Base-by-base conservation (phyloP, 2,888 invertebrate species). In the Thalpophila matura region DNA sequence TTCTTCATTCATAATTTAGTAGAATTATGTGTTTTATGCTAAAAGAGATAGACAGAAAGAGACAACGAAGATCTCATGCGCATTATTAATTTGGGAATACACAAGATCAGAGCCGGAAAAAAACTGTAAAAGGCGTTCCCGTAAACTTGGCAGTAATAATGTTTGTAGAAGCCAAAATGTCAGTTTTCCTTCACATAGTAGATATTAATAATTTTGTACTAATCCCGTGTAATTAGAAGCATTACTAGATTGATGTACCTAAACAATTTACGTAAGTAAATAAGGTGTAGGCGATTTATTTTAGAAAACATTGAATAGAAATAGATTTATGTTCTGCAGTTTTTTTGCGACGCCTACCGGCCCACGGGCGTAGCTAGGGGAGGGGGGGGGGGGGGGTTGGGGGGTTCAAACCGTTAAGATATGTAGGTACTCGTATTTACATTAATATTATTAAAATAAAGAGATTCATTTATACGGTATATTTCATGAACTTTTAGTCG, bases 111-210 rank as follows among this genome's bases (percentile, higher is more conserved):
- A 69, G 45, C 57, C 37, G 47, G 43, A 47, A 10, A n/a, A 45
- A 57, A 61, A 62, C 35, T 51, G 29, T 46, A 64, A 35, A 53
- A 50, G 64, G 56, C 40, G 46, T 61, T 54, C 55, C 43, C 46
- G 22, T 10, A 54, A 71, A 66, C 50, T 85, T 85, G 85, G 81
- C 85, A 85, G 63, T 67, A 72, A 63, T 64, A 63, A 58, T 31
- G 47, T 42, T 35, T 4, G 7, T 50, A 9, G 20, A 68, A 70
- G 85, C 87, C 86, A 87, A 85, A 72, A 82, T 68, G 80, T 71
- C 79, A 58, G 68, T 77, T 49, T 69, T 75, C 66, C 65, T 66
- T 62, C 61, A 58, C 29, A 50, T 43, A 42, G 59, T 20, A 31
- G n/a, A 20, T 47, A 66, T 60, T 62, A 49, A 49, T 51, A 38